These are phyloP conservation scores for Protosalanx chinensis DNA, from an alignment of 2,797 vertebrate genomes.

Conservation along the genomic window DNA sequence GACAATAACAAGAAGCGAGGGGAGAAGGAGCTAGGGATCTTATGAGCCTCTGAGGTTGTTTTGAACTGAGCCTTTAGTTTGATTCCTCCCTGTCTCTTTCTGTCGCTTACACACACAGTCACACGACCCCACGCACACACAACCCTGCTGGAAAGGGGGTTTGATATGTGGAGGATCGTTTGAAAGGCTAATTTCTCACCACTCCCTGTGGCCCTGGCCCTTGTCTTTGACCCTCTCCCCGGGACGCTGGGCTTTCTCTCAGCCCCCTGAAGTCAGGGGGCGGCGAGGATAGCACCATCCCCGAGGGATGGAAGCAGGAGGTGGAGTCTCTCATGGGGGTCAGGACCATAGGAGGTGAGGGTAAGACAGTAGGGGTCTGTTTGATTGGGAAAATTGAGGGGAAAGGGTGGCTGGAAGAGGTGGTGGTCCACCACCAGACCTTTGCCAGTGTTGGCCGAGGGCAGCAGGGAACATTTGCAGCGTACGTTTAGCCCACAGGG, in stretches of 20 bases:
- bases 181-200: slow-evolving; percentile 66
- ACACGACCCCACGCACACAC: slow-evolving; percentile 22
- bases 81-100: neutral
- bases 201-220: slow-evolving; percentile 39
- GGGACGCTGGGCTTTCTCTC: slow-evolving; percentile 55
- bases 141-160: slow-evolving; percentile 18
- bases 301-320: slow-evolving; percentile 54
- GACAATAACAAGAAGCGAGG: slow-evolving; percentile 20
- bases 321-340: slow-evolving; percentile 47
- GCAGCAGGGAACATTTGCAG: slow-evolving; percentile 61
- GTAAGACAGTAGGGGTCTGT: slow-evolving; percentile 55
- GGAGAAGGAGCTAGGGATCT: slow-evolving; percentile 27
- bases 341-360: slow-evolving; percentile 46
- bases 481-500: slow-evolving; percentile 38
- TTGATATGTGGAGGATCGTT: slow-evolving; percentile 56
- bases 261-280: slow-evolving; percentile 55
- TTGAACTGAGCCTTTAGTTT: neutral
- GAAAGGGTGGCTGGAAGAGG: slow-evolving; percentile 39
- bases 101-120: slow-evolving; percentile 23
- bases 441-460: slow-evolving; percentile 59
- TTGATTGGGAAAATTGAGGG: slow-evolving; percentile 21
- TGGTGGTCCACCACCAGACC: slow-evolving; percentile 49
- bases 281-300: slow-evolving; percentile 34
- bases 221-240: slow-evolving; percentile 63
- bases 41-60: slow-evolving; percentile 12